Evolutionary conservation across 1,140 invertebrate species (phyloP).

Genomic region (Aphis gossypii): DNA sequence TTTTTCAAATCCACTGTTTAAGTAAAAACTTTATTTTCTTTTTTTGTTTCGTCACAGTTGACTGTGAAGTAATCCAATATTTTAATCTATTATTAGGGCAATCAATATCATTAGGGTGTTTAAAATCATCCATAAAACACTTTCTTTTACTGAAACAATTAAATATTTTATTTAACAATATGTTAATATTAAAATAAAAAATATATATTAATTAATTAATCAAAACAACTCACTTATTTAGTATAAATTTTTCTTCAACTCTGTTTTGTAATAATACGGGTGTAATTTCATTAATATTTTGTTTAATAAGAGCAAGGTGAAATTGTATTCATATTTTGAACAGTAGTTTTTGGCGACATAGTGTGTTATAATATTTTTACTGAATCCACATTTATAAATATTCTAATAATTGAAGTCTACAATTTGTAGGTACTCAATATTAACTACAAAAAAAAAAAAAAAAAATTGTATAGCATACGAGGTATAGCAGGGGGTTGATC

Average conservation of each 20-base stretch:
- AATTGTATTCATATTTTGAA: not conserved
- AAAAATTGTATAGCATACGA: not conserved
- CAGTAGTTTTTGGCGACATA: not conserved
- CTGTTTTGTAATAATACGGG: not conserved
- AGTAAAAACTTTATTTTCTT: not conserved
- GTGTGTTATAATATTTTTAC: too few species aligned
- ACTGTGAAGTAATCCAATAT: not conserved
- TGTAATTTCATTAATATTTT: too few species aligned
- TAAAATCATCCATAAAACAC: not conserved
- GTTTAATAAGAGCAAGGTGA: not conserved
- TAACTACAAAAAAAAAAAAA: not conserved
- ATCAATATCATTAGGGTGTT: not conserved
- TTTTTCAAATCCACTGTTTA: not conserved
- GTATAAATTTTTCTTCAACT: not conserved
- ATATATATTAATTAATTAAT: not conserved
- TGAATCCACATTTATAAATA: not conserved
- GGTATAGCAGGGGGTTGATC: not conserved
- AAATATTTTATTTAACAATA: not conserved
- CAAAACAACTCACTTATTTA: not conserved
- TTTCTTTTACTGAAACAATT: not conserved
- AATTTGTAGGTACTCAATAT: not conserved
- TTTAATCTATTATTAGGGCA: not conserved
- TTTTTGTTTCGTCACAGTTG: not conserved
- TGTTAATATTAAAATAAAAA: not conserved
- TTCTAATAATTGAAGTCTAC: not conserved